Conservation (phyloP, 2,797 vertebrate species). For the Semaprochilodus insignis region DNA sequence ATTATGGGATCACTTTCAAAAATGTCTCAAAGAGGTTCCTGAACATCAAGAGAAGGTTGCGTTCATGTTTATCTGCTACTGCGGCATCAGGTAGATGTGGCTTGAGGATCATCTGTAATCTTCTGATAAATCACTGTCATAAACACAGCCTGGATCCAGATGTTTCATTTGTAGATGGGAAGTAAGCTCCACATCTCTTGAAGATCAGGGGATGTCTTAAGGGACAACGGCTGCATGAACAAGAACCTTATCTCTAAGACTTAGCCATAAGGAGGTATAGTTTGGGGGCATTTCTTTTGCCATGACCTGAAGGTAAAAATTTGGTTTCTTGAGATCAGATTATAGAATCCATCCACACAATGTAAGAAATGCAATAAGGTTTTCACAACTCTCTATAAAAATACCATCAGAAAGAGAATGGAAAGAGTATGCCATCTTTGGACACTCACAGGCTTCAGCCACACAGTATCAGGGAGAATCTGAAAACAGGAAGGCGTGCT, state of each 20-base stretch:
- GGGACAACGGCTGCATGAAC: neutral
- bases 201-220: neutral
- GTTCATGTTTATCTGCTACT: neutral
- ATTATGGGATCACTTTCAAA: neutral
- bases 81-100: neutral
- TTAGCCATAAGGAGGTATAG: neutral
- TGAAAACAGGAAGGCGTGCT: slow-evolving; percentile 82
- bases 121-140: neutral
- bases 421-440: neutral
- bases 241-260: neutral
- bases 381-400: neutral
- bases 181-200: neutral
- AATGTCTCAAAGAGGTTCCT: neutral
- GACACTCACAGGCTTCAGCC: slow-evolving; percentile 53
- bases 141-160: neutral
- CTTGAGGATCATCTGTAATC: neutral
- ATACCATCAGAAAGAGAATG: neutral
- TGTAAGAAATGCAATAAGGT: neutral
- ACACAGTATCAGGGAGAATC: slow-evolving; percentile 76
- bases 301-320: neutral
- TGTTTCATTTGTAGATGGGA: neutral
- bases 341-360: neutral
- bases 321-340: neutral
- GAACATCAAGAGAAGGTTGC: neutral
- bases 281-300: neutral